phyloP scores from a whole-genome alignment of 2,113 vertebrate species.

The Gymnogyps californianus region DNA sequence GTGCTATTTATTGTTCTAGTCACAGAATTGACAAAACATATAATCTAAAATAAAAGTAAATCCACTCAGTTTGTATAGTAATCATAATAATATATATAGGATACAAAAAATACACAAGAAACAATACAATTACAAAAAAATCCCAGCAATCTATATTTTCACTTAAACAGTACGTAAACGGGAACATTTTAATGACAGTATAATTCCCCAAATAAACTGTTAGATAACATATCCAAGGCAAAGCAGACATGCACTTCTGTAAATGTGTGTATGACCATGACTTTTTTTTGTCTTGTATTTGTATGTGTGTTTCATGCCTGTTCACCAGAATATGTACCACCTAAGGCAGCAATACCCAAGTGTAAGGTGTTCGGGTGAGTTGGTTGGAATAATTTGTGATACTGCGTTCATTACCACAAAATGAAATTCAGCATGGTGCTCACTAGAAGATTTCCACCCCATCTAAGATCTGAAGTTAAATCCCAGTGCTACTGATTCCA shows the following conservation, averaged over 20 bases:
- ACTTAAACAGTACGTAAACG: not conserved
- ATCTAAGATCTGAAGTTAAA: conserved; percentile 15
- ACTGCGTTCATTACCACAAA: not conserved
- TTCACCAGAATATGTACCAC: not conserved
- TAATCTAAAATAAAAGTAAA: not conserved
- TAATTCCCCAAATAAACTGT: not conserved
- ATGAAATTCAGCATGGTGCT: not conserved
- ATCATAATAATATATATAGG: not conserved
- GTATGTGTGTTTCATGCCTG: not conserved
- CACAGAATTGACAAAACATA: not conserved
- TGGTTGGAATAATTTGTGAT: not conserved
- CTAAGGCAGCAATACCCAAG: not conserved
- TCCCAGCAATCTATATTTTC: not conserved
- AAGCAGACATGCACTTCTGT: not conserved
- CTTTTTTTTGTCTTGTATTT: not conserved
- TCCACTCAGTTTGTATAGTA: not conserved
- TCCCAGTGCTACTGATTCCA: not conserved
- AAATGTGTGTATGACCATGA: not conserved
- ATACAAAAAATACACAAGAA: not conserved
- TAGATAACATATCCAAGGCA: not conserved
- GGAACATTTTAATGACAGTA: not conserved
- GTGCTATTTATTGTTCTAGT: not conserved
- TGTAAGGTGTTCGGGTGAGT: not conserved
- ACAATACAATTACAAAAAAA: not conserved
- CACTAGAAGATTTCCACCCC: not conserved